Evolutionary conservation across 2,113 vertebrate species (phyloP).

Genomic region (Anguilla rostrata): DNA sequence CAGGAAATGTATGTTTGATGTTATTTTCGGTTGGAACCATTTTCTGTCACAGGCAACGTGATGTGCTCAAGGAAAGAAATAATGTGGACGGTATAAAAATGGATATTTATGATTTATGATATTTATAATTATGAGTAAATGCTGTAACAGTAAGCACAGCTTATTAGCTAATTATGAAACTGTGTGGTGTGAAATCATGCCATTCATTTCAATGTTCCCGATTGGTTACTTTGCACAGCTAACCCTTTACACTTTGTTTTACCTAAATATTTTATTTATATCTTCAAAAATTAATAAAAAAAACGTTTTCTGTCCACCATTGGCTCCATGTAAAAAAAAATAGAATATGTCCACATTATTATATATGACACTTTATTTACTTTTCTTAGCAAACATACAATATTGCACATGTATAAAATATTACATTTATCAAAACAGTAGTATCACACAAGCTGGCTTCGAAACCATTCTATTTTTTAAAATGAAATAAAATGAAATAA

Average conservation of each 20-base stretch:
- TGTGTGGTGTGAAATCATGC: neutral
- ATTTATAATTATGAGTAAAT: too few relatives aligned
- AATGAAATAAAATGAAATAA: neutral
- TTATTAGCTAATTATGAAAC: neutral
- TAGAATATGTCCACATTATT: neutral
- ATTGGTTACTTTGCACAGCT: too few relatives aligned
- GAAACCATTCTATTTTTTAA: neutral
- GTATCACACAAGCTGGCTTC: neutral
- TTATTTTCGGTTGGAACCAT: too few relatives aligned
- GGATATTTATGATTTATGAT: too few relatives aligned
- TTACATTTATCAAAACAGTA: neutral
- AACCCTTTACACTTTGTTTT: too few relatives aligned
- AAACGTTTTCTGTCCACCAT: neutral
- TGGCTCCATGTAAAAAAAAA: neutral
- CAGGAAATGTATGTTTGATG: too few relatives aligned
- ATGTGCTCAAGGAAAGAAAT: too few relatives aligned
- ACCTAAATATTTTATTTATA: too few relatives aligned
- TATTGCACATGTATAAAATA: constrained; percentile 12
- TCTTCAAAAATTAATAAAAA: too few relatives aligned
- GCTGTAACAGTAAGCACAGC: too few relatives aligned
- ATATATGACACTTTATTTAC: neutral
- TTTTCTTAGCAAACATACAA: constrained; percentile 19
- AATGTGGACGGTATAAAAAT: too few relatives aligned
- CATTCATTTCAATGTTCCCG: neutral
- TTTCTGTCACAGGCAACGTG: too few relatives aligned